A percentile compares a stretch with the other conserved stretches of the same genome.
phyloP scores from a whole-genome alignment of 2,888 invertebrate genomes.

The Leptinotarsa peninsularis region DNA sequence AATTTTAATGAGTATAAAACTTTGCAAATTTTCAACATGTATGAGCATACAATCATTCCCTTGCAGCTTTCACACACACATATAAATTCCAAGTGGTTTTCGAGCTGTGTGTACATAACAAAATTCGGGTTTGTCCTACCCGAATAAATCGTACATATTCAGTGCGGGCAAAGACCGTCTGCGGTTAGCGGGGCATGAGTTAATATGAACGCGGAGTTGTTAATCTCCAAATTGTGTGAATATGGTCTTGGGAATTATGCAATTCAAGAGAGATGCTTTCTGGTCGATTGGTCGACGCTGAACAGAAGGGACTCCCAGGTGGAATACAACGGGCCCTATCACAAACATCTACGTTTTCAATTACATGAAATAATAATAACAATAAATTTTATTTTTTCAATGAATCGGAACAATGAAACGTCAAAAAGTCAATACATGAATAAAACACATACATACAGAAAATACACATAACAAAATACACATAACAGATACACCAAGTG shows the following conservation, averaged over 20 bases:
- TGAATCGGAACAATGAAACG: no score
- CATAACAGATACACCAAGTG: no score
- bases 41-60: constrained; percentile 2
- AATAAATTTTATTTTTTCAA: no score
- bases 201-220: constrained; percentile 52
- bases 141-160: constrained; percentile 19
- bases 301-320: constrained; percentile 5
- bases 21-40: constrained; percentile 12
- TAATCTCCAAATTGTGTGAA: constrained; percentile 52
- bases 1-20: background rate
- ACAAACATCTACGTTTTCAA: no score
- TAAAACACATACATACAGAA: no score
- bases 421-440: no score
- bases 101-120: constrained; percentile 17
- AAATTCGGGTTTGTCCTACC: constrained; percentile 19
- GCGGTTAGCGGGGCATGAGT: constrained; percentile 29
- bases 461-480: no score
- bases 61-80: background rate
- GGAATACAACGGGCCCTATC: background rate
- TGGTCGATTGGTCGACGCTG: constrained; percentile 3
- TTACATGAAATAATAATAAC: no score
- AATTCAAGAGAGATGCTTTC: constrained; percentile 6
- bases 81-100: constrained; percentile 18
- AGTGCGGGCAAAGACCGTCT: constrained; percentile 10
- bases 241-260: constrained; percentile 46